Evolutionary conservation across 2,888 invertebrate genomes (phyloP), one percentile per base, ranked within the genome.

Genomic region (Limenitis camilla): DNA sequence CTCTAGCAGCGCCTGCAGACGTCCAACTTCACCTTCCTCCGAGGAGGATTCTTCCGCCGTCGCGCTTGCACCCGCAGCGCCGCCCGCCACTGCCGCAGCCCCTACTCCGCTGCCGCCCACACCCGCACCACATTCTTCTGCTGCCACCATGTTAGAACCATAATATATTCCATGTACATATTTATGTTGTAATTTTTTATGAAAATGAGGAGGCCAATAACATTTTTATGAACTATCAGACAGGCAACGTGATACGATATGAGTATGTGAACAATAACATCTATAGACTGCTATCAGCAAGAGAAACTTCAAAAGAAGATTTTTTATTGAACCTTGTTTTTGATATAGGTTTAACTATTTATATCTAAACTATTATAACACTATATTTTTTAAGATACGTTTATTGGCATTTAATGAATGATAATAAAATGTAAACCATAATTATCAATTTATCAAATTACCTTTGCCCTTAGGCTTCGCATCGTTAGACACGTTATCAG

Each of bases 1-100:
- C 84, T 98, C 98, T 48, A 98, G 89, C 66, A 98, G 85, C 28
- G 98, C 98, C 80, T 98, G 98, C 53, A 98, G 89, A 44, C 98
- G 92, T 36, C 98, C 97, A 74, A 98, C 97, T 84, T 98, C 98
- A 66, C 95, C 95, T 76, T 98, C 97, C 82, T 98, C 98, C 2
- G 84, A 84, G 6, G 87, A 87, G 7, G 87, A 87, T 71, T 87
- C 87, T 68, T 84, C 81, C 33, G 63, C 94, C 69, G 95, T 96
- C 75, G 96, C 96, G 35, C 66, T 68, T 29, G 66, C 67, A 33
- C 68, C 71, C 41, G 63, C 66, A 39, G 65, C 81, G 62, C 78
- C 74, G 47, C 73, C 84, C 67, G 70, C 74, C 50, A 69, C 71
- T 19, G 72, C 72, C 28, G 74, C 78, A 65, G 19, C 19, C 19